phyloP scores from a whole-genome alignment of 2,797 vertebrate species.

The Toxotes lorentzi region DNA sequence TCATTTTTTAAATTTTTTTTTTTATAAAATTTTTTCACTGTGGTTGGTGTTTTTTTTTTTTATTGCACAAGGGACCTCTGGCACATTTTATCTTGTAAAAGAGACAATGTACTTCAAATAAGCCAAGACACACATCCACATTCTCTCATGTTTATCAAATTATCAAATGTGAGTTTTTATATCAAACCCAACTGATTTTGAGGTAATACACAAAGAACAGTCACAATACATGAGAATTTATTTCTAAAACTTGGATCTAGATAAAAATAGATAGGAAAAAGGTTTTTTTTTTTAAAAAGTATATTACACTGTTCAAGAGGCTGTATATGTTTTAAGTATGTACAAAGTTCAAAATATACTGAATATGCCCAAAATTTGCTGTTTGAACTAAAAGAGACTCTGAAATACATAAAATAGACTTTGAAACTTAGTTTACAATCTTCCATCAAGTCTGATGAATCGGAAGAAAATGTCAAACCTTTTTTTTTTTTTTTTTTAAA shows the following conservation, averaged over 20 bases:
- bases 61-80: background rate
- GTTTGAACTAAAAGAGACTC: constrained; percentile 62
- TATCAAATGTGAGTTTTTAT: constrained; percentile 27
- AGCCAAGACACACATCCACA: background rate
- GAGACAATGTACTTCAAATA: constrained; percentile 4
- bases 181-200: constrained; percentile 34
- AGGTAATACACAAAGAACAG: constrained; percentile 53
- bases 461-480: constrained; percentile 38
- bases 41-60: constrained; percentile 48
- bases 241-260: constrained; percentile 79
- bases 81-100: background rate
- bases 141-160: constrained; percentile 42
- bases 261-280: constrained; percentile 84
- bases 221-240: constrained; percentile 78
- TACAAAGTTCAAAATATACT: constrained; percentile 86
- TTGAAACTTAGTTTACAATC: constrained; percentile 75
- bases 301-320: constrained; percentile 82
- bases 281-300: constrained; percentile 83
- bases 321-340: constrained; percentile 77
- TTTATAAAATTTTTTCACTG: constrained; percentile 64
- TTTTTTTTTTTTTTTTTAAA: constrained; percentile 4
- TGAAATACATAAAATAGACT: constrained; percentile 80
- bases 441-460: constrained; percentile 61
- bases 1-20: constrained; percentile 69
- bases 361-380: constrained; percentile 73